Evolutionary conservation across 2,888 invertebrate species (phyloP), one percentile per base, ranked within the genome.

Genomic region (Heliconius aoede): DNA sequence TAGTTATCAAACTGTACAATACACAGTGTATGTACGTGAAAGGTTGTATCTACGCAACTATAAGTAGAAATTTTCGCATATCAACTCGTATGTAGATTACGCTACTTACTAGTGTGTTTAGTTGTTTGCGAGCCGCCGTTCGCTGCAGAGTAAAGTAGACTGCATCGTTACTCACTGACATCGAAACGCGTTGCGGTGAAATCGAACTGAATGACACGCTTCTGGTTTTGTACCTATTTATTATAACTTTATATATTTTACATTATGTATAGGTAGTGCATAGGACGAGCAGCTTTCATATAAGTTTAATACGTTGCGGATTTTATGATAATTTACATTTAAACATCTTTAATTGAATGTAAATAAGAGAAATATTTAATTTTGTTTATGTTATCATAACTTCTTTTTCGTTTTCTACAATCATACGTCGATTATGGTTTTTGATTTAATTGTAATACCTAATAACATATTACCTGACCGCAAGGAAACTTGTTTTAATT

Each of bases 81-180:
- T 77, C 77, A 73, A 78, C 80, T 76, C 77, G 74, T 76, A 81
- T 81, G 79, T 78, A 81, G 76, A 80, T 81, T 80, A 78, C 55
- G 60, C 72, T 80, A 76, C 80, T 80, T 76, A 77, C 72, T 26
- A 72, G 72, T 72, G 60, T 77, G 79, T 75, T 80, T 76, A 77
- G 76, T 77, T 76, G 77, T 75, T 76, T 62, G 78, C 67, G 58
- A 76, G 76, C 76, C 60, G 76, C 55, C 64, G 76, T 64, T 76
- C 71, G 78, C 64, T n/a, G n/a, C n/a, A n/a, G n/a, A n/a, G n/a
- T n/a, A 73, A 78, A 76, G 78, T 78, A 78, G 78, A 78, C 78
- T 78, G 78, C 76, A 88, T 89, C 88, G 87, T 89, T 87, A 88
- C 86, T 87, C 87, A 86, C 87, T 87, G 90, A 89, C 89, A 88